Evolutionary conservation across 2,888 invertebrate species (phyloP), one percentile per base, ranked within the genome.

Genomic region (Pseudoips prasinana): DNA sequence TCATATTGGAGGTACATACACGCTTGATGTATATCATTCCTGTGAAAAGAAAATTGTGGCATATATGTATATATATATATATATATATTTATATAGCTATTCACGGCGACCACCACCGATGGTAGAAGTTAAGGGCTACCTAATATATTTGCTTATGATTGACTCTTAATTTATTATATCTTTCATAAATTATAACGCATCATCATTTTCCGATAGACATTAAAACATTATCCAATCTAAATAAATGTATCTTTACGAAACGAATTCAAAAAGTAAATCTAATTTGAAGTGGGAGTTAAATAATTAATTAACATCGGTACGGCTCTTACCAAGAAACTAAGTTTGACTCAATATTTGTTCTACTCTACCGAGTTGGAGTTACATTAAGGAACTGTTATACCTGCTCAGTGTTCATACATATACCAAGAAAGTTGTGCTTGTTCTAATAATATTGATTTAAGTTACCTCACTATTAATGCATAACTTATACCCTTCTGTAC

Each of bases 301-400:
- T 81, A 74, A 80, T 80, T 69, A 71, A 74, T 73, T 78, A 81
- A 73, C 74, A 69, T 64, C 49, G 60, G 64, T 65, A 56, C 64
- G 64, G 64, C 58, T 60, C 68, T 14, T 67, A 63, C 69, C 52
- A 60, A 64, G 72, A 70, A 80, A 81, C 73, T 74, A 64, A 65
- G 69, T 76, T 74, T 63, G 61, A 62, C 62, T 71, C 75, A 77
- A 79, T 83, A 80, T 83, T 83, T 80, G 79, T 74, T 69, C 78
- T 81, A 49, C 64, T 63, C 64, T 65, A 67, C 68, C 63, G 52
- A 71, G 67, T 79, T 76, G 69, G 56, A 79, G 70, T 78, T 76
- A 61, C 65, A 73, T 65, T 57, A 60, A 53, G 57, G 58, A 63
- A 66, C 64, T 60, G 63, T 61, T 58, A 64, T 65, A 73, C 73